Evolutionary conservation across 2,888 invertebrate species (phyloP).

Genomic region (Chrysolina americana): DNA sequence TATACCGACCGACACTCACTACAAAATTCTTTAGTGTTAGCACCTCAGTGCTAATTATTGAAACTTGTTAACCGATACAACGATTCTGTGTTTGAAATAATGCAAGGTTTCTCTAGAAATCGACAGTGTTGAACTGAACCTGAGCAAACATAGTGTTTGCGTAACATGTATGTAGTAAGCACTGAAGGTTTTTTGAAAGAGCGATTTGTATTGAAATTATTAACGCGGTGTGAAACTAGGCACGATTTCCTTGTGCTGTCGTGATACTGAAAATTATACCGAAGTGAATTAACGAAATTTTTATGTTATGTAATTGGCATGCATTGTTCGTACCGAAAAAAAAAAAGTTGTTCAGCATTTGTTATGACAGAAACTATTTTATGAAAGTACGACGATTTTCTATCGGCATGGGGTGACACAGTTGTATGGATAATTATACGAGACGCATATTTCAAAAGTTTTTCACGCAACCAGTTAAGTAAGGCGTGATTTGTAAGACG

Average conservation of each 20-base stretch:
- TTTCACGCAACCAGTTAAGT: too few relatives aligned
- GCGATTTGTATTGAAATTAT: conserved; percentile 1
- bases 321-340: neutral
- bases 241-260: conserved; percentile 6
- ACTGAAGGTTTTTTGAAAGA: neutral
- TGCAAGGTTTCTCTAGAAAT: conserved; percentile 29
- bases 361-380: too few relatives aligned
- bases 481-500: too few relatives aligned
- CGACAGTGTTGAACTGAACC: conserved; percentile 21
- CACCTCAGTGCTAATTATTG: neutral
- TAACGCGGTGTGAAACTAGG: neutral
- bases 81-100: conserved; percentile 17
- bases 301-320: neutral
- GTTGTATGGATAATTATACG: too few relatives aligned
- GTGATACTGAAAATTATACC: neutral
- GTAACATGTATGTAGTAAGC: neutral
- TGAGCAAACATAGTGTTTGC: conserved; percentile 22
- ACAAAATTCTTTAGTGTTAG: neutral
- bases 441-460: too few relatives aligned
- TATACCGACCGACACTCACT: too few relatives aligned
- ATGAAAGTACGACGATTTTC: too few relatives aligned
- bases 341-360: too few relatives aligned
- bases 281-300: neutral
- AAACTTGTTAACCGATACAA: conserved; percentile 1
- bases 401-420: too few relatives aligned